Evolutionary conservation across 2,113 vertebrate species (phyloP), one percentile per base, ranked within the genome.

Genomic region (Poecile atricapillus): DNA sequence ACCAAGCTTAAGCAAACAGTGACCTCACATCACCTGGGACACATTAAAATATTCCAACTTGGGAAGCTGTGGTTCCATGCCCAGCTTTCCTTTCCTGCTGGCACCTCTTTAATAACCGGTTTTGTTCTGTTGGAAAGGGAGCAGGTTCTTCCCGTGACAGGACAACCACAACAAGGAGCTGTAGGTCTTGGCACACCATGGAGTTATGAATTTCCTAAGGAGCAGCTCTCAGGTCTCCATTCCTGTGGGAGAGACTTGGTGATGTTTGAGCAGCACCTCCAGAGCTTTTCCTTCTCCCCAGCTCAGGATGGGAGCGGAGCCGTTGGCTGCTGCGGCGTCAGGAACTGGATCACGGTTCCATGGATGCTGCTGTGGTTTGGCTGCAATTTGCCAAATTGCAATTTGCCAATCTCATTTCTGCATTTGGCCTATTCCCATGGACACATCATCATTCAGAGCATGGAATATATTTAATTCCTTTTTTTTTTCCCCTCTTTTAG

Each of bases 51-150:
- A 47, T 4, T n/a, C 35, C 31, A 35, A 7, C 13, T 3, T 39
- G 71, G 67, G 82, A 44, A 71, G 56, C 5, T 49, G 19, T 22
- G 46, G 31, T 60, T 87, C 56, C 70, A 18, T 7, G 10, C 19
- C 44, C 5, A 10, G 56, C 69, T 91, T 39, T 81, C 46, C 63
- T 47, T 85, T 73, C 70, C 58, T 79, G 74, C 73, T 71, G 68
- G 73, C 65, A 71, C 47, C 60, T 84, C 41, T 69, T 87, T 59
- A 67, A 46, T 31, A 8, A 27, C 52, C n/a, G 1, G 0, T 15
- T 94, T 74, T 71, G 28, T 75, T 81, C 80, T 84, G 58, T 71
- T 91, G 33, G 25, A 74, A n/a, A 53, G 53, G 52, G 83, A 92
- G 22, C 31, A 60, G 83, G 24, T 55, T 44, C 44, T 81, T 24